Percentiles rank a stretch among this genome's conserved stretches.
Evolutionary conservation across 2,888 invertebrate genomes (phyloP).

Genomic region (Leucophenga montana): DNA sequence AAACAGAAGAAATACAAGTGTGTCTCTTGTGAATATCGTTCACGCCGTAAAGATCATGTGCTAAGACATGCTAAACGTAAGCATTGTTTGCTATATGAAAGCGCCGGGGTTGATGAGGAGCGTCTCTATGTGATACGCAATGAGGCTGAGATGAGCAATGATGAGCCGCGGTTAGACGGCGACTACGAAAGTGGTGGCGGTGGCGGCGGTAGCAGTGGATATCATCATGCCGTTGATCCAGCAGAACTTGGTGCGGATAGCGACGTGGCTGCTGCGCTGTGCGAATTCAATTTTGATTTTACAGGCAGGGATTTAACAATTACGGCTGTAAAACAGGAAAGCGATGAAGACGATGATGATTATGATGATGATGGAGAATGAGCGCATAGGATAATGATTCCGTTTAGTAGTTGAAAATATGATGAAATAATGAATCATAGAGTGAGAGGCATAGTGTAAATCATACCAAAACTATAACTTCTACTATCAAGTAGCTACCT

Average conservation of each 20-base stretch:
- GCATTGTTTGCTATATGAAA: slow-evolving; percentile 66
- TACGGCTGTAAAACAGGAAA: slow-evolving; percentile 66
- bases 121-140: slow-evolving; percentile 68
- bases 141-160: slow-evolving; percentile 65
- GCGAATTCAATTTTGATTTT: slow-evolving; percentile 61
- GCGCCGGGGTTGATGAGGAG: slow-evolving; percentile 63
- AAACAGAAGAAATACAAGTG: slow-evolving; percentile 73
- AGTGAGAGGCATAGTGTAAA: slow-evolving; percentile 3
- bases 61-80: slow-evolving; percentile 71
- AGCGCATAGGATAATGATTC: background rate
- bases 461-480: background rate
- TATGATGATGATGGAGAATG: slow-evolving; percentile 63
- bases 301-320: slow-evolving; percentile 67
- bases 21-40: slow-evolving; percentile 71
- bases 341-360: slow-evolving; percentile 68
- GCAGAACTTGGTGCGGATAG: slow-evolving; percentile 50
- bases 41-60: slow-evolving; percentile 72
- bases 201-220: slow-evolving; percentile 41
- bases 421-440: background rate
- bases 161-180: slow-evolving; percentile 37
- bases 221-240: slow-evolving; percentile 44
- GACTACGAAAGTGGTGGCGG: slow-evolving; percentile 39
- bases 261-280: slow-evolving; percentile 52
- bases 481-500: slow-evolving; percentile 13
- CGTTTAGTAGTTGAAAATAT: background rate